A percentile compares a stretch with the other conserved stretches of the same genome.
Conservation (phyloP, 2,888 invertebrate species). For the Cremastinae sp. region DNA sequence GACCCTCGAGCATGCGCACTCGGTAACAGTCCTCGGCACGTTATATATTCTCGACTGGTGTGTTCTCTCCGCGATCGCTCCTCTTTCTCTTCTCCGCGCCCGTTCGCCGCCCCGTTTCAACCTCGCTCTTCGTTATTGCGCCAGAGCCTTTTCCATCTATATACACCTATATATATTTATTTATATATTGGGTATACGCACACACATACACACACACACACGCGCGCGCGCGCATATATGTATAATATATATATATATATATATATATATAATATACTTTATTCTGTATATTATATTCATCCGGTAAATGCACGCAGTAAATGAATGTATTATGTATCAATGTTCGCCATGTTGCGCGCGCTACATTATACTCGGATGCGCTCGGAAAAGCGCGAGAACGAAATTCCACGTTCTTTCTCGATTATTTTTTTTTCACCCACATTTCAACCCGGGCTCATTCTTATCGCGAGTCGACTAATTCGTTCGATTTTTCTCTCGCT, state of each 20-base stretch:
- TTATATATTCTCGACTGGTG: conserved; percentile 36
- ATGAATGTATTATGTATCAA: conserved; percentile 62
- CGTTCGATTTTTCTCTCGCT: no score
- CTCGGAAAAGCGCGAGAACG: conserved; percentile 1
- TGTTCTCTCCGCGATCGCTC: conserved; percentile 30
- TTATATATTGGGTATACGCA: conserved; percentile 16
- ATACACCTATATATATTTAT: conserved; percentile 4
- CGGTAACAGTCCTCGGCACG: conserved; percentile 3
- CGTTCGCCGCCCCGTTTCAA: conserved; percentile 54
- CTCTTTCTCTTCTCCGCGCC: conserved; percentile 30
- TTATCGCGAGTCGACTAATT: not conserved
- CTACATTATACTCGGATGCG: conserved; percentile 19
- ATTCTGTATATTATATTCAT: not conserved
- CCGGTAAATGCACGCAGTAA: not conserved
- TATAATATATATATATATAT: conserved; percentile 25
- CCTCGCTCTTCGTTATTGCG: conserved; percentile 63
- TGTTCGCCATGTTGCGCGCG: conserved; percentile 48
- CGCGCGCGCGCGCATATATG: not conserved
- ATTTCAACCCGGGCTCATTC: no score
- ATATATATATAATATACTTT: conserved; percentile 2
- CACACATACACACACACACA: conserved; percentile 24
- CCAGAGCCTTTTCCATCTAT: conserved; percentile 41
- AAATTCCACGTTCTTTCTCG: no score
- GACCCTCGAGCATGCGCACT: conserved; percentile 73
- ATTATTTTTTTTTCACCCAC: no score